Evolutionary conservation across 1,140 invertebrate genomes (phyloP).

Genomic region (Cydia amplana): DNA sequence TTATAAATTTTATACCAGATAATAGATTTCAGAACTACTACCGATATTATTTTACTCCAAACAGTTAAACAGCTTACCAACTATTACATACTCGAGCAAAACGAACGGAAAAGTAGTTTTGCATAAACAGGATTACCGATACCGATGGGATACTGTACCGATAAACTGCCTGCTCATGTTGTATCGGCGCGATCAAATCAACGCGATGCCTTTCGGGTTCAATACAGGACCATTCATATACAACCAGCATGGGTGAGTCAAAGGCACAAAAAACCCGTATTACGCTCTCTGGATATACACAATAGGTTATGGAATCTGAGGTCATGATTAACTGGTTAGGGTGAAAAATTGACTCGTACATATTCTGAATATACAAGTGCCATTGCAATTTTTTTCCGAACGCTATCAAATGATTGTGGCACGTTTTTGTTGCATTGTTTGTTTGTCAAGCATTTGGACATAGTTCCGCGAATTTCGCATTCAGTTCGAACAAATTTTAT

Average conservation of each 20-base stretch:
- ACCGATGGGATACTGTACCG: background rate
- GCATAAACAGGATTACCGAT: background rate
- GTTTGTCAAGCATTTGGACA: constrained; percentile 5
- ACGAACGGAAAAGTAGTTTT: background rate
- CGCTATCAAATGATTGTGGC: background rate
- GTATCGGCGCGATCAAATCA: constrained; percentile 5
- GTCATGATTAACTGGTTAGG: background rate
- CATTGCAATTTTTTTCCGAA: background rate
- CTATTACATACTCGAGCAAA: background rate
- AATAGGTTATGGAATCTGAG: too few species aligned
- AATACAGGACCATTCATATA: background rate
- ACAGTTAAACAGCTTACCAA: background rate
- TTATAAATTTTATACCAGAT: too few species aligned
- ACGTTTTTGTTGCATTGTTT: background rate
- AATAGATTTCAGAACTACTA: too few species aligned
- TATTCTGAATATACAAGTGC: background rate
- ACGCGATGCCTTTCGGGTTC: background rate
- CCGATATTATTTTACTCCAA: background rate
- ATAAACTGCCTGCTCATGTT: background rate
- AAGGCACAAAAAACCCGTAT: too few species aligned
- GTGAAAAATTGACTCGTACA: background rate
- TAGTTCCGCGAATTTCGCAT: background rate
- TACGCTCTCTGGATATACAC: too few species aligned
- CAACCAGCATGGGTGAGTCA: too few species aligned
- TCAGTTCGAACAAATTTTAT: background rate